Evolutionary conservation across 1,140 invertebrate genomes (phyloP), one percentile per base, ranked within the genome.

Genomic region (Zaprionus nigranus): DNA sequence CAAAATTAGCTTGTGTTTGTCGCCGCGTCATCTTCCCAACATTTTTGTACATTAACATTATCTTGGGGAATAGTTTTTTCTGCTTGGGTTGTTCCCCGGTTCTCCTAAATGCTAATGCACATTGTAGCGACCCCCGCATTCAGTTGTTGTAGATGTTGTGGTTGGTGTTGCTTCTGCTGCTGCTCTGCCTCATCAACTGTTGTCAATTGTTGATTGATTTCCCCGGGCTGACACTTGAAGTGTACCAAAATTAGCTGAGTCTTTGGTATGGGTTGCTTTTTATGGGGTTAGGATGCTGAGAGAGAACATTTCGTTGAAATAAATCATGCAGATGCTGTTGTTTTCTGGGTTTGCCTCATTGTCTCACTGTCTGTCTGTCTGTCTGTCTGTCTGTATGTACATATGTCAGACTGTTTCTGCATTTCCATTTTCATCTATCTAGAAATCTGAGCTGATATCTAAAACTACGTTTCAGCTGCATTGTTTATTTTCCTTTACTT

Each of bases 201-300:
- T 88, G 84, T 88, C 84, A 84, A 78, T 81, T 78, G 84, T 81
- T 88, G 84, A 88, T 88, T 88, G 84, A 88, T 88, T 81, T 88
- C 63, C 73, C 59, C 49, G 51, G 81, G 24, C 84, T 88, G 83
- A 82, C 83, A 87, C 59, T 71, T 63, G 56, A 71, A 86, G 73
- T 57, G 51, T 40, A 84, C 63, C 73, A 74, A 64, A 88, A 84
- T 88, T 84, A 84, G 71, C 78, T 22, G 43, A 40, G 54, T 36
- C 54, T 20, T 22, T 15, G 36, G 30, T 40, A 22, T 69, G 62
- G 13, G 43, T 73, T 61, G 43, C 63, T 30, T 81, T 40, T 72
- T 78, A 80, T 82, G 67, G 53, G 63, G 63, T 66, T 69, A 43
- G 62, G 17, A 54, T 69, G 68, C 30, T 57, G 38, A 57, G 74